These are phyloP conservation scores for Podarcis cretensis DNA, from an alignment of 2,113 vertebrate species.

Conservation along the genomic window DNA sequence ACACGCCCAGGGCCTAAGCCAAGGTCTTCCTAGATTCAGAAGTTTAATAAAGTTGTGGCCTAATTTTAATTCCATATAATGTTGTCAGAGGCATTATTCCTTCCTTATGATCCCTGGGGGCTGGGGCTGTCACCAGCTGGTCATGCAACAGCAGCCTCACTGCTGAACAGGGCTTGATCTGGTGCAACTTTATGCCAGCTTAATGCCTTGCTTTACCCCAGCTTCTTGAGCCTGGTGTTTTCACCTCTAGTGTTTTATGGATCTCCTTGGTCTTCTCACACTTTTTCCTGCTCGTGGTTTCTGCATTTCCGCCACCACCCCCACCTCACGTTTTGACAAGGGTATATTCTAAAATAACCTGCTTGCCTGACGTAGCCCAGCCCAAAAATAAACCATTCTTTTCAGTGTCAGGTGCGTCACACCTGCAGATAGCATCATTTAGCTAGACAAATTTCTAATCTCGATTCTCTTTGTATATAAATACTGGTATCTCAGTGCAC, in stretches of 20 bases:
- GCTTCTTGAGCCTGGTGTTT: no score
- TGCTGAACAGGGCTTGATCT: no score
- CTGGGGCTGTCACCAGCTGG: no score
- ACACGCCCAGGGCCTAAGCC: no score
- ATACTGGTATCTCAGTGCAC: conserved; percentile 70
- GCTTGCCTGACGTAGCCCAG: conserved; percentile 52
- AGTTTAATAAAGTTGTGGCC: no score
- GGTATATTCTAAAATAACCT: conserved; percentile 73
- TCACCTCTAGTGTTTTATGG: not conserved
- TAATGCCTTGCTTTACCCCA: no score
- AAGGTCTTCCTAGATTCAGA: no score
- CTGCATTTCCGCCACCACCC: conserved; percentile 63
- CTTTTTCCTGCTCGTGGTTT: conserved; percentile 24
- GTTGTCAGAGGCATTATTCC: no score
- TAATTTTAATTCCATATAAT: no score
- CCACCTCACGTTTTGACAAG: conserved; percentile 71
- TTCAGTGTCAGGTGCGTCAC: conserved; percentile 72
- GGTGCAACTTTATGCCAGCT: no score
- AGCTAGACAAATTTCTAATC: conserved; percentile 69
- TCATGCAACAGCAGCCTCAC: no score
- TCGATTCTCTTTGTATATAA: conserved; percentile 78
- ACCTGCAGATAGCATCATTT: conserved; percentile 78
- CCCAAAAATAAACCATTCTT: conserved; percentile 74
- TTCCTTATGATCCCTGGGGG: no score
- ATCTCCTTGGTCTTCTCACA: conserved; percentile 39